Percentiles rank a stretch among this genome's conserved stretches.
These are phyloP conservation scores for Propithecus perrieri DNA, from an alignment of 2,797 vertebrate species.

Conservation along the genomic window DNA sequence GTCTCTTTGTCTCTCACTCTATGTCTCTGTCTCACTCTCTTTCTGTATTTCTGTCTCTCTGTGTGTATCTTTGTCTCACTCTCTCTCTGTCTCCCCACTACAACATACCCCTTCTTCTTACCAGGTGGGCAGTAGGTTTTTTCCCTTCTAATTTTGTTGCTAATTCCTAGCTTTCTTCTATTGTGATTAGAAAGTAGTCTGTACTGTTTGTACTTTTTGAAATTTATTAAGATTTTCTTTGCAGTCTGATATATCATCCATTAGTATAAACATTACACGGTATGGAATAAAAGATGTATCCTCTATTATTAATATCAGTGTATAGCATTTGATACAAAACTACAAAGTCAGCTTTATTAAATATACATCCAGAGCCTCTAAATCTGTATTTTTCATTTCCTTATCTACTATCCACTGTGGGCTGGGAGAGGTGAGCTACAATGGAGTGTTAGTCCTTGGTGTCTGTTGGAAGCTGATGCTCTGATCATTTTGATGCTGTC, in stretches of 20 bases:
- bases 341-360: neutral
- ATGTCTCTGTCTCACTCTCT: too few species aligned
- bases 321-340: neutral
- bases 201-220: neutral
- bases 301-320: neutral
- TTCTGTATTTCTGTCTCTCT: too few species aligned
- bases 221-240: slow-evolving; percentile 18
- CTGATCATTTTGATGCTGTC: neutral
- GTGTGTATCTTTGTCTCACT: too few species aligned
- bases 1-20: neutral
- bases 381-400: neutral
- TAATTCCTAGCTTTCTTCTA: neutral
- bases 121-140: neutral
- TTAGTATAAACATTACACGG: neutral
- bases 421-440: neutral
- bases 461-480: neutral
- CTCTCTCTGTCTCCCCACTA: too few species aligned
- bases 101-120: neutral
- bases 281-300: neutral
- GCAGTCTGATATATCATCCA: neutral
- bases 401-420: neutral
- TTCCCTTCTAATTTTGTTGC: neutral
- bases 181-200: neutral
- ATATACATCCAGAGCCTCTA: neutral
- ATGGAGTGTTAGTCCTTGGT: neutral